Conservation (phyloP, 2,888 invertebrate genomes). For the Crepidodera aurea region DNA sequence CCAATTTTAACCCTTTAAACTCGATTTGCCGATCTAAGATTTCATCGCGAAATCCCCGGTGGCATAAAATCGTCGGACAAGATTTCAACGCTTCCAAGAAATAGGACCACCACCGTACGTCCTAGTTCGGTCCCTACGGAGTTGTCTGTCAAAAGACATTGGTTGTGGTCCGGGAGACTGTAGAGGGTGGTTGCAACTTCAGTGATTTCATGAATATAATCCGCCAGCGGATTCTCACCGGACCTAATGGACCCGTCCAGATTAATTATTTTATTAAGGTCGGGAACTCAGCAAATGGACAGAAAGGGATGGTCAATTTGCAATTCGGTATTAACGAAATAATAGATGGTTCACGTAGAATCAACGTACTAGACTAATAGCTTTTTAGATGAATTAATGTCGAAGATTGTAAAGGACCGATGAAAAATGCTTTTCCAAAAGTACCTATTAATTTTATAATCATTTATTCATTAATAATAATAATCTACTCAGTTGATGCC, state of each 20-base stretch:
- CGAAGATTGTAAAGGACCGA: too few relatives aligned
- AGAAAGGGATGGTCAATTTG: conserved; percentile 14
- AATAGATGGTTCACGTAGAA: conserved; percentile 19
- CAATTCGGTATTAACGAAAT: conserved; percentile 17
- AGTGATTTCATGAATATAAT: conserved; percentile 21
- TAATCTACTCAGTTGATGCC: too few relatives aligned
- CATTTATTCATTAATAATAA: too few relatives aligned
- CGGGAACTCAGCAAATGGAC: conserved; percentile 18
- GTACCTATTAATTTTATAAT: too few relatives aligned
- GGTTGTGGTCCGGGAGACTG: not conserved
- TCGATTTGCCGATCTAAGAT: not conserved
- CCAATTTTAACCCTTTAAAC: conserved; percentile 2
- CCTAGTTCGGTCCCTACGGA: not conserved
- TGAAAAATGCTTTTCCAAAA: too few relatives aligned
- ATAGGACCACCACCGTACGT: not conserved
- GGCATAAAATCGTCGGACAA: not conserved
- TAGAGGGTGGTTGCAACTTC: conserved; percentile 11
- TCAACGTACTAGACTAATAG: too few relatives aligned
- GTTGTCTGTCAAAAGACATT: conserved; percentile 12
- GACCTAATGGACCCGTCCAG: conserved; percentile 23
- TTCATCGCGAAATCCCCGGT: not conserved
- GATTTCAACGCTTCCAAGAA: not conserved
- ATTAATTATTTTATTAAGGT: conserved; percentile 25
- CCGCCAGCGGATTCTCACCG: conserved; percentile 7
- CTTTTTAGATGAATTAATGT: too few relatives aligned